phyloP scores from a whole-genome alignment of 2,797 vertebrate genomes.

The Taeniopygia guttata region DNA sequence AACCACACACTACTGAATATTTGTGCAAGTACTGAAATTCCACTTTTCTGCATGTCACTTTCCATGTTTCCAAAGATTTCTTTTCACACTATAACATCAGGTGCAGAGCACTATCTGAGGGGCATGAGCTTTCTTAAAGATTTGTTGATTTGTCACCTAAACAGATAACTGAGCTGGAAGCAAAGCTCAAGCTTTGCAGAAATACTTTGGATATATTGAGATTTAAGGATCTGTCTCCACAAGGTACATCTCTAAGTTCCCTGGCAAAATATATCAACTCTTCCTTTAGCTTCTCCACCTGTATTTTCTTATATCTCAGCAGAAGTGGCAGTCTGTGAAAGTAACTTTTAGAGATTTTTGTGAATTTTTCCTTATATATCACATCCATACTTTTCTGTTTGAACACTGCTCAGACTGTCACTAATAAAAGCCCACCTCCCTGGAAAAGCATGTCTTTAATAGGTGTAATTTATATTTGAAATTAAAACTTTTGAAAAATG shows the following conservation, averaged over 20 bases:
- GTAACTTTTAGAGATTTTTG: neutral
- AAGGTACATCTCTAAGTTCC: neutral
- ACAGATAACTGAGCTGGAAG: neutral
- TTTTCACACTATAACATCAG: neutral
- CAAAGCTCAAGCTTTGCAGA: neutral
- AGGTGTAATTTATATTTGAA: neutral
- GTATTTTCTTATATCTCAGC: neutral
- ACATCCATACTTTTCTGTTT: neutral
- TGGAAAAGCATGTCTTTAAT: neutral
- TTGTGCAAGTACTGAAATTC: neutral
- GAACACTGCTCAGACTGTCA: neutral
- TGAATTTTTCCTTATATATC: neutral
- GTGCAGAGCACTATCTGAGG: neutral
- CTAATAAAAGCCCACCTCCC: neutral
- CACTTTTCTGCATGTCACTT: neutral
- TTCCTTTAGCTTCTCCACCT: neutral
- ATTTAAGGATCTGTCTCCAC: neutral
- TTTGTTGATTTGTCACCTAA: neutral
- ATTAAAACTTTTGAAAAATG: neutral
- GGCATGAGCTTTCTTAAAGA: neutral
- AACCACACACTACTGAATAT: neutral
- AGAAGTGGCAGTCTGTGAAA: neutral
- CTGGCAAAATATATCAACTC: neutral
- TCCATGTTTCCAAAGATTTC: neutral
- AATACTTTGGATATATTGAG: too few species aligned